A percentile compares a stretch with the other conserved stretches of the same genome.
Evolutionary conservation across 2,797 vertebrate genomes (phyloP).

Genomic region (Thamnophis elegans): DNA sequence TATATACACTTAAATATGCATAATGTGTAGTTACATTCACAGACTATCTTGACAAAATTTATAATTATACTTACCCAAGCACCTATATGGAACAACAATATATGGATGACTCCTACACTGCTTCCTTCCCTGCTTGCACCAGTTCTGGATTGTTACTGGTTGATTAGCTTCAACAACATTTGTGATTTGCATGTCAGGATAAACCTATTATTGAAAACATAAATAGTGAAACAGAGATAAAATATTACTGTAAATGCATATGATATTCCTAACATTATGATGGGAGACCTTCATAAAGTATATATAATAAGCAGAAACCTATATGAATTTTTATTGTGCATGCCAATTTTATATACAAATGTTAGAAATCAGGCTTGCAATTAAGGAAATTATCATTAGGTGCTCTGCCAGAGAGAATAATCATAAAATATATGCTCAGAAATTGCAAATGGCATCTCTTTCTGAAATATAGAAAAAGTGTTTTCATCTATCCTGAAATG

Average conservation of each 20-base stretch:
- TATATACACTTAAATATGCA: neutral
- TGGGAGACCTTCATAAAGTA: neutral
- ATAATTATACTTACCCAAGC: conserved; percentile 80
- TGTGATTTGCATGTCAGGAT: conserved; percentile 87
- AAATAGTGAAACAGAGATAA: neutral
- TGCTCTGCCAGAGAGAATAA: neutral
- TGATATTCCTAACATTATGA: neutral
- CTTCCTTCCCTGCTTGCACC: conserved; percentile 85
- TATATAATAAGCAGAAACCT: neutral
- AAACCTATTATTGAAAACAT: conserved; percentile 72
- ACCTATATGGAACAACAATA: conserved; percentile 96
- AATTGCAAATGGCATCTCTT: neutral
- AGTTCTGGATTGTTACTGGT: conserved; percentile 85
- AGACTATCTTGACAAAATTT: neutral
- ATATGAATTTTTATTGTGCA: neutral
- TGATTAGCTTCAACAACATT: conserved; percentile 91
- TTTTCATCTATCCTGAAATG: neutral
- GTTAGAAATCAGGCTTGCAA: neutral
- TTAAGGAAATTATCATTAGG: neutral
- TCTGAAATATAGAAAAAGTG: neutral
- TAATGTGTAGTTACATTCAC: neutral
- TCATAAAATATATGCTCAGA: neutral
- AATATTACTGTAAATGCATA: neutral
- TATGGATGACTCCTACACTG: conserved; percentile 86
- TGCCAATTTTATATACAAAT: neutral